phyloP scores from a whole-genome alignment of 2,113 vertebrate genomes.

The Protomyctophum bolini region DNA sequence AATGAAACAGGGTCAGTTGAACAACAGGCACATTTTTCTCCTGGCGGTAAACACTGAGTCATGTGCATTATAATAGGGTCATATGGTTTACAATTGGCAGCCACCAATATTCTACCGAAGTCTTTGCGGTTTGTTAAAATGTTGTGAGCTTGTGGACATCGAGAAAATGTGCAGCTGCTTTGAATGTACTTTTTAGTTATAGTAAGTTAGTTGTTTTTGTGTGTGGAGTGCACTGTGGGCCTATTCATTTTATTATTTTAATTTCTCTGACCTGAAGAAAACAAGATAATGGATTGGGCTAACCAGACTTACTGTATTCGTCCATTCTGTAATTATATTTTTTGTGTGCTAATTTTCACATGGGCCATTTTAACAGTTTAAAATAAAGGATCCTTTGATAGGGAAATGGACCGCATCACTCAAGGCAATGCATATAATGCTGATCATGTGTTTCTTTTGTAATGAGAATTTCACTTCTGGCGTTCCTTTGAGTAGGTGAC shows the following conservation, averaged over 20 bases:
- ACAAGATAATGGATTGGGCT: not conserved
- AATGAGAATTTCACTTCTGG: not conserved
- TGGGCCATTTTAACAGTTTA: not conserved
- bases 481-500: not conserved
- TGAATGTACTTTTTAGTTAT: not conserved
- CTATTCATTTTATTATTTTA: not conserved
- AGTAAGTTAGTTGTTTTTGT: not conserved
- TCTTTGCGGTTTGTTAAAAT: slow-evolving; percentile 33
- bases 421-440: not conserved
- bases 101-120: slow-evolving; percentile 27
- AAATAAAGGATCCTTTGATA: slow-evolving; percentile 1
- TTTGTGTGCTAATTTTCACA: not conserved
- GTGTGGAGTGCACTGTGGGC: too few relatives aligned
- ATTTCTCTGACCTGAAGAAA: not conserved
- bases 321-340: not conserved
- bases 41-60: slow-evolving; percentile 63
- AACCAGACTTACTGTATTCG: not conserved
- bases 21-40: slow-evolving; percentile 68
- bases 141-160: not conserved
- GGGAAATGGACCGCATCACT: slow-evolving; percentile 3
- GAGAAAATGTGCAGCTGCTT: slow-evolving; percentile 7
- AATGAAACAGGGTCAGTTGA: slow-evolving; percentile 42
- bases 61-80: slow-evolving; percentile 70
- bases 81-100: slow-evolving; percentile 66
- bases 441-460: slow-evolving; percentile 14